A percentile compares a stretch with the other conserved stretches of the same genome.
These are phyloP conservation scores for Nomada hirtipes DNA, from an alignment of 2,888 invertebrate genomes.

Conservation along the genomic window DNA sequence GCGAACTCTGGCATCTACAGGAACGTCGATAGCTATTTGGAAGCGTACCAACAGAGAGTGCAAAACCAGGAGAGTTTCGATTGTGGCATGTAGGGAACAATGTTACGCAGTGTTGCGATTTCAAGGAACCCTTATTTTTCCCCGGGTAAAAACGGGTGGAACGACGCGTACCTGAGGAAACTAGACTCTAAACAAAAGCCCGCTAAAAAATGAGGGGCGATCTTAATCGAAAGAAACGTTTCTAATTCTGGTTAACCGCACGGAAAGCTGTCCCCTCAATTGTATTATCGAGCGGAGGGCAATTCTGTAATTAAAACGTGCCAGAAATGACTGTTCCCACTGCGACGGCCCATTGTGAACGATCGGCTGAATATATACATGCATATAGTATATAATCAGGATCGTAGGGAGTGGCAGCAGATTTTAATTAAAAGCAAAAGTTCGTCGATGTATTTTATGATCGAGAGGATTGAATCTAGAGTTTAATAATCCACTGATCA, in stretches of 20 bases:
- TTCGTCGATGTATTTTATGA: background rate
- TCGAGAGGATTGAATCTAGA: background rate
- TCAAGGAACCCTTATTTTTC: background rate
- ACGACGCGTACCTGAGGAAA: conserved; percentile 48
- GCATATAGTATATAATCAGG: background rate
- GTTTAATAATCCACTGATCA: background rate
- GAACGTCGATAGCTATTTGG: conserved; percentile 94
- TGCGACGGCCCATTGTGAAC: no score
- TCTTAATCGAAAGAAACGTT: background rate
- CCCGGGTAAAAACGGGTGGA: conserved; percentile 3
- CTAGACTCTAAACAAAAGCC: background rate
- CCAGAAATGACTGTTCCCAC: conserved; percentile 26
- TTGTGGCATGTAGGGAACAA: conserved; percentile 87
- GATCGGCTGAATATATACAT: no score
- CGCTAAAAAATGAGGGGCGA: background rate
- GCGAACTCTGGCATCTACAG: conserved; percentile 97
- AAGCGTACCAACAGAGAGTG: conserved; percentile 94
- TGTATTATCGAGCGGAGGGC: background rate
- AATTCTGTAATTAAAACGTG: conserved; percentile 45
- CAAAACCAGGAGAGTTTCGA: conserved; percentile 96
- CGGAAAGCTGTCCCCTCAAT: conserved; percentile 15
- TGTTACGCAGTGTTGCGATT: background rate
- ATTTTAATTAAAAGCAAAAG: no score
- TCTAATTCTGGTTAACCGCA: conserved; percentile 3
- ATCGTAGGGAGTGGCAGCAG: background rate